Evolutionary conservation across 23 tunicate species (phyloP).

Genomic region (Aplidium turbinatum): DNA sequence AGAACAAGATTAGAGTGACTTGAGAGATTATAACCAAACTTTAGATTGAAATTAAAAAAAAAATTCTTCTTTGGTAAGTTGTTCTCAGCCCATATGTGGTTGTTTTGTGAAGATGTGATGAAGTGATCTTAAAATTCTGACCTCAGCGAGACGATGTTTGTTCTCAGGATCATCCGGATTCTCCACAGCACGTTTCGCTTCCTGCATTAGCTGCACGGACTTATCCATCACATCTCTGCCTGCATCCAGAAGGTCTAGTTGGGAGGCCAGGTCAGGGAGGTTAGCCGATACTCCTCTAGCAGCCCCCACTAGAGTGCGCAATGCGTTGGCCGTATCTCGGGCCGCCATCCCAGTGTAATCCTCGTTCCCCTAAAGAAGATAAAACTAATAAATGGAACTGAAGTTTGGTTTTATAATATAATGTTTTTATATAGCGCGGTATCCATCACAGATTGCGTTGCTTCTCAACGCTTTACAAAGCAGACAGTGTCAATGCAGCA

Average conservation of each 20-base stretch:
- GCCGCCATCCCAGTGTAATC: constrained; percentile 98
- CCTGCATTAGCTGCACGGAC: constrained; percentile 83
- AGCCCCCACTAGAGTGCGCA: constrained; percentile 79
- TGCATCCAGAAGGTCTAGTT: constrained; percentile 74
- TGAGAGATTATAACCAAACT: background rate
- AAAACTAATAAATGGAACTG: background rate
- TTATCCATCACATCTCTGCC: constrained; percentile 95
- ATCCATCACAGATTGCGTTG: too few relatives aligned
- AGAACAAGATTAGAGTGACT: background rate
- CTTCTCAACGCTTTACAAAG: too few relatives aligned
- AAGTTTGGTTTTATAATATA: too few relatives aligned
- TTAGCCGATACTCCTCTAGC: constrained; percentile 94
- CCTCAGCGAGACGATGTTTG: constrained; percentile 83
- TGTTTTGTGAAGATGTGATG: too few relatives aligned
- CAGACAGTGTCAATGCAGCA: too few relatives aligned
- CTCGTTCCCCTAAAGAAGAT: constrained; percentile 78
- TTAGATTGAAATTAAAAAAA: too few relatives aligned
- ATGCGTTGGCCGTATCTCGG: constrained; percentile 87
- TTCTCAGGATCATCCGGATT: constrained; percentile 93
- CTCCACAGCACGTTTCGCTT: constrained; percentile 82
- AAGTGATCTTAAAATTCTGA: constrained; percentile 17
- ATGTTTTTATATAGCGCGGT: too few relatives aligned
- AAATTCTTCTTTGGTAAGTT: too few relatives aligned
- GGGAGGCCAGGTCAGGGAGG: constrained; percentile 75
- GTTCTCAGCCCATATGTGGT: too few relatives aligned